Base-by-base conservation (phyloP, 1,140 invertebrate species). In the Mizuhopecten yessoensis region DNA sequence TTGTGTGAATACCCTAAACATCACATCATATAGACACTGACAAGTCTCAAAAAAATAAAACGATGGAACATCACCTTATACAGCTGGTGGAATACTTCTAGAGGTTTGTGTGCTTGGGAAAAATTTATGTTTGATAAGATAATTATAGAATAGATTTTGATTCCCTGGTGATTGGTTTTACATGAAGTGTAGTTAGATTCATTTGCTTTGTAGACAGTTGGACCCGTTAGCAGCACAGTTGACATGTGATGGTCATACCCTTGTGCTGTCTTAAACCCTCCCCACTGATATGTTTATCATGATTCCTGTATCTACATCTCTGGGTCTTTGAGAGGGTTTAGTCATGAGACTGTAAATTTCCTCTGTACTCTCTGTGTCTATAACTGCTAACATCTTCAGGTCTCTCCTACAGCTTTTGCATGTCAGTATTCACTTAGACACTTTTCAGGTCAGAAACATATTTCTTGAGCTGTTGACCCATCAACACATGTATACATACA, bases 261-360 rank as follows among this genome's bases (percentile, higher is more conserved):
- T n/a, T n/a, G n/a, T n/a, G 2, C 3, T 49, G 45, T 75, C 57
- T 75, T 75, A 5, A 29, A 75, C n/a, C 3, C 5, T 17, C 29
- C n/a, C 29, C 23, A 75, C 57, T 75, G 42, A 45, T 20, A 17
- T 20, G 1, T 45, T 45, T 45, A 17, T 45, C n/a, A 1, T 75
- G n/a, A 3, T 75, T 75, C 29, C 57, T 29, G 5, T 17, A 75
- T 75, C 57, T 75, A n/a, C n/a, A n/a, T n/a, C n/a, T 75, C 23
- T 29, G 57, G 57, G 57, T 75, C 57, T 75, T n/a, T 75, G 57
- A 75, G 57, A 75, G 57, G 23, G 1, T 75, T 75, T 75, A n/a
- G n/a, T 75, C 57, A n/a, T 75, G 57, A 75, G 57, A 75, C 57
- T 75, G 57, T 75, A 75, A 75, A 29, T 75, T 75, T 75, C 57